A percentile compares a stretch with the other conserved stretches of the same genome.
These are phyloP conservation scores for Chaetophractus vellerosus DNA, from an alignment of 2,797 vertebrate genomes.

Conservation along the genomic window DNA sequence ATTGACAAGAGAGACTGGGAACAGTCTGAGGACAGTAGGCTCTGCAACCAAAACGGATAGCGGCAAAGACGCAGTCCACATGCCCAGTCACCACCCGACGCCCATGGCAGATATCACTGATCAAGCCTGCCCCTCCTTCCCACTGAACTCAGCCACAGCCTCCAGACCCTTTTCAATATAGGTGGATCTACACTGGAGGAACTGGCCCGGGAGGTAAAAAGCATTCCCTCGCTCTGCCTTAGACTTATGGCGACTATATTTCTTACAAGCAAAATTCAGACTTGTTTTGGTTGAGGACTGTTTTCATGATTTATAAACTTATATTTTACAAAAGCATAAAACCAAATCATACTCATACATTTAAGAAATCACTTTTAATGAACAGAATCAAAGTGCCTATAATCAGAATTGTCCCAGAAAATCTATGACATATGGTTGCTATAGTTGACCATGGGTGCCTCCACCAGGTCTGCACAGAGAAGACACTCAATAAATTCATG, in stretches of 20 bases:
- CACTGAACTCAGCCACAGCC: neutral
- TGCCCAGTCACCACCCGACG: neutral
- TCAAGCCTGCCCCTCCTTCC: neutral
- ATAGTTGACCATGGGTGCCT: neutral
- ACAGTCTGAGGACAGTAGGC: neutral
- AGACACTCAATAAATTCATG: neutral
- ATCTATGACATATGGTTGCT: neutral
- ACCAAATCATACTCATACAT: conserved; percentile 25
- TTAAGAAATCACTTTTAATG: conserved; percentile 33
- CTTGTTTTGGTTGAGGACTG: conserved; percentile 4
- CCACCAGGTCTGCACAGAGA: neutral
- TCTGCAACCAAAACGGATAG: conserved; percentile 35
- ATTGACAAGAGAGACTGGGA: neutral
- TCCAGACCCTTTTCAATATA: conserved; percentile 24
- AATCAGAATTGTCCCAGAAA: conserved; percentile 7
- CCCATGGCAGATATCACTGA: conserved; percentile 2
- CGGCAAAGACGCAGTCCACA: neutral
- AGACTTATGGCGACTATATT: neutral
- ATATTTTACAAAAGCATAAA: conserved; percentile 15
- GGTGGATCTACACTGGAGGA: neutral
- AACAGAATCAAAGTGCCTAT: conserved; percentile 9
- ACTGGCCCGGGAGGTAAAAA: neutral
- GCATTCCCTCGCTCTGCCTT: neutral
- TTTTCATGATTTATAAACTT: conserved; percentile 15
- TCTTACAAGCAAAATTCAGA: conserved; percentile 6